Base-by-base conservation (phyloP, 2,888 invertebrate genomes). In the Aporophyla nigra region DNA sequence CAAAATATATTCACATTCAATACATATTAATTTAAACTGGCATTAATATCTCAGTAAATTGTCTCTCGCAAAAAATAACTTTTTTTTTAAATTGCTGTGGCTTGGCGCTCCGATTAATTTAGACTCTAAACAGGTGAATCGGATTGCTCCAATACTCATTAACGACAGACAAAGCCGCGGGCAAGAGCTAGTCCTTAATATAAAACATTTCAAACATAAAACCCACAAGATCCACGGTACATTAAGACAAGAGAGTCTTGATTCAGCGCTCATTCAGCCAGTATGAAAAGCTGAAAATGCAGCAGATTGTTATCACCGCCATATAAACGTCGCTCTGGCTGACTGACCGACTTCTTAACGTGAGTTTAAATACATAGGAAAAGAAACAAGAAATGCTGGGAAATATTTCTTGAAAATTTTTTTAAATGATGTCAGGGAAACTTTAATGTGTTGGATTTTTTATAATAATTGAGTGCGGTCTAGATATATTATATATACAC, bases 281-380 rank as follows among this genome's bases (percentile, higher is more conserved):
- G 59, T 14, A 70, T 88, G 87, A 87, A 88, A 88, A 86, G 87
- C 76, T 79, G 86, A 62, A 73, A 76, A 82, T 69, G 62, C 40
- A 33, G 59, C 68, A 66, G 89, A 88, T 58, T 89, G 71, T 84
- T 88, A 88, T 88, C 87, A 79, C 62, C 24, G 43, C 33, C 72
- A 58, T 86, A 53, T 76, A 76, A 81, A 83, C 79, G 80, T 75
- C 56, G 73, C 78, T 74, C 72, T 59, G 73, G 59, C 83, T 80
- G 71, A 79, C 77, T 88, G 87, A 88, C 87, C 89, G 89, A 88
- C 81, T 88, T 88, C 78, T 78, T 63, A 78, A 58, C 69, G 24
- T 6, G 1, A 70, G 53, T 58, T 43, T 70, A 74, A 79, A 79
- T 33, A 33, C 69, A 51, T 19, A 58, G 40, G 63, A 76, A 70